A percentile compares a stretch with the other conserved stretches of the same genome.
These are phyloP conservation scores for Eurystomus gularis DNA, from an alignment of 2,113 vertebrate species.

Conservation along the genomic window DNA sequence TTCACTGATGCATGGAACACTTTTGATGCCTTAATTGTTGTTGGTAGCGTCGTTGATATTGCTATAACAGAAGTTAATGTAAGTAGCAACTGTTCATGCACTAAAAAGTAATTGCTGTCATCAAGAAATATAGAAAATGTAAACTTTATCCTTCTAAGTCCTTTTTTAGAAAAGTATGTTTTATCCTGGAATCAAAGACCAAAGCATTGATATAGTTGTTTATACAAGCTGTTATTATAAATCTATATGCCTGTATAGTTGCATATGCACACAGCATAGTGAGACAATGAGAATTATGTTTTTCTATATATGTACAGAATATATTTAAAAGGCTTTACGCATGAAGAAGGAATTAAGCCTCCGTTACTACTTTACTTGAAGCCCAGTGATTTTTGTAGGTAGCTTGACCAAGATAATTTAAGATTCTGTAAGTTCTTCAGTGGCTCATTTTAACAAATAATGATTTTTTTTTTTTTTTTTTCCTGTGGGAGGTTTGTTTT, in stretches of 20 bases:
- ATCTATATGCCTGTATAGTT: neutral
- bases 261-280: neutral
- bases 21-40: conserved; percentile 99
- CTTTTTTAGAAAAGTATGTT: neutral
- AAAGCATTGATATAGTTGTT: neutral
- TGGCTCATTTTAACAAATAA: neutral
- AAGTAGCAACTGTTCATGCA: conserved; percentile 85
- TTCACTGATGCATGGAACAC: conserved; percentile 99
- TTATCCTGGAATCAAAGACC: neutral
- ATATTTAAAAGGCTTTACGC: neutral
- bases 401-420: neutral
- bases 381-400: neutral
- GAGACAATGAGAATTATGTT: neutral
- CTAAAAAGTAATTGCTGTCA: conserved; percentile 71
- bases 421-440: neutral
- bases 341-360: neutral
- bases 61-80: conserved; percentile 99
- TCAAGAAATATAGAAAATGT: conserved; percentile 55
- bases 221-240: neutral
- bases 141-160: neutral
- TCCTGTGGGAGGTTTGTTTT: neutral
- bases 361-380: neutral
- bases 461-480: neutral
- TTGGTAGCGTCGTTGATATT: conserved; percentile 99
- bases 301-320: neutral